These are phyloP conservation scores for Araneus ventricosus DNA, from an alignment of 1,140 invertebrate genomes.

Conservation along the genomic window DNA sequence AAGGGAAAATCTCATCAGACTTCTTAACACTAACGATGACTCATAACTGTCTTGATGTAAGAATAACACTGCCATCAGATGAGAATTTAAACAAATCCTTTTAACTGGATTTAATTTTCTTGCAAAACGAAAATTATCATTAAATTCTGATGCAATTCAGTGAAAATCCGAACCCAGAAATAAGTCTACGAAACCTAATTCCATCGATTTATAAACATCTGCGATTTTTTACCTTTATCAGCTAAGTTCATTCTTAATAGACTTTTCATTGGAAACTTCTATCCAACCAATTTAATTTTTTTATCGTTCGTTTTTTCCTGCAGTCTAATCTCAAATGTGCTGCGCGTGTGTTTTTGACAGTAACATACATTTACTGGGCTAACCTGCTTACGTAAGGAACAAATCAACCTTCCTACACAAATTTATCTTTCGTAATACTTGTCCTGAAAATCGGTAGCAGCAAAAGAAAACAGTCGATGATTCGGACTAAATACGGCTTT, in stretches of 20 bases:
- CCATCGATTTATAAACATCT: neutral
- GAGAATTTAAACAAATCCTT: no score
- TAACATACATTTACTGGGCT: neutral
- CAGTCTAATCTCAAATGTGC: neutral
- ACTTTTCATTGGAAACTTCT: neutral
- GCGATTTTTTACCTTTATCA: neutral
- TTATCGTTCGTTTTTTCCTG: neutral
- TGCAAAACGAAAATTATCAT: no score
- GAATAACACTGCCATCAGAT: no score
- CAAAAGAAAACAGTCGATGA: neutral
- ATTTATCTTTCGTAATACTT: constrained; percentile 37
- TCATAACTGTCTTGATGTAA: no score
- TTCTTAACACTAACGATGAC: no score
- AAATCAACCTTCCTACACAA: neutral
- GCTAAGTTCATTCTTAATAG: neutral
- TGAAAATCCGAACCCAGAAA: neutral
- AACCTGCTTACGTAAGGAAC: constrained; percentile 23
- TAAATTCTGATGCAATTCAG: no score
- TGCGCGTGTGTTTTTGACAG: neutral
- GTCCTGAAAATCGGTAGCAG: constrained; percentile 16
- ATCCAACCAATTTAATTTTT: neutral
- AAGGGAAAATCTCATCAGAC: no score
- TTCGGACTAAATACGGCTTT: constrained; percentile 54
- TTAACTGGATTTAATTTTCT: no score
- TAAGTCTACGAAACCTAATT: neutral